These are phyloP conservation scores for Drosophila kanekoi DNA, from an alignment of 2,888 invertebrate species.

Conservation along the genomic window DNA sequence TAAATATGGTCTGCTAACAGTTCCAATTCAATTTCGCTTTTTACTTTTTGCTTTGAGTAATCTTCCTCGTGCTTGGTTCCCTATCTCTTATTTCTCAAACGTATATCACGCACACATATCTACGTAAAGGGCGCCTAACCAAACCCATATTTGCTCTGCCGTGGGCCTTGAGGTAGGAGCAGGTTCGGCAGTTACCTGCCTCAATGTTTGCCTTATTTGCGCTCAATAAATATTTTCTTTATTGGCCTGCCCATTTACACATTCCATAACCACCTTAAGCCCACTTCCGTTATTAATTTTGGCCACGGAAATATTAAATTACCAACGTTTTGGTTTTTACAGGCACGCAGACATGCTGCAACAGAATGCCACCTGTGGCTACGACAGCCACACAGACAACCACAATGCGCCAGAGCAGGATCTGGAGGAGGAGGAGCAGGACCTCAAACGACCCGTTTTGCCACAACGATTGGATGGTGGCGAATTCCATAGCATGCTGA, in stretches of 20 bases:
- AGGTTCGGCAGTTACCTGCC: constrained; percentile 28
- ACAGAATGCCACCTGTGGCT: constrained; percentile 87
- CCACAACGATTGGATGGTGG: constrained; percentile 74
- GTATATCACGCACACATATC: constrained; percentile 15
- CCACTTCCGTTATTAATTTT: constrained; percentile 60
- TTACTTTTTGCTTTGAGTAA: background rate
- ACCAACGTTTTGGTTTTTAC: constrained; percentile 39
- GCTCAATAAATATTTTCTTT: constrained; percentile 65
- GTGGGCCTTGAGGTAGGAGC: background rate
- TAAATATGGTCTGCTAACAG: no score
- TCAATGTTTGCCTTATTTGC: constrained; percentile 66
- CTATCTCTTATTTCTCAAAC: constrained; percentile 2
- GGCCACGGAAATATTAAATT: constrained; percentile 72
- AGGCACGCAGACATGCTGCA: constrained; percentile 85
- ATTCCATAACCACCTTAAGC: constrained; percentile 4
- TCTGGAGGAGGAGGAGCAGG: constrained; percentile 57
- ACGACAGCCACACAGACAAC: constrained; percentile 60
- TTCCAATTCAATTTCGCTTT: background rate
- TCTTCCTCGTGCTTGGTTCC: background rate
- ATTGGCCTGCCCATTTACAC: constrained; percentile 33
- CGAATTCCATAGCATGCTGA: constrained; percentile 85
- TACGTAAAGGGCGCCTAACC: constrained; percentile 49
- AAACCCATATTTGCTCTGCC: constrained; percentile 29
- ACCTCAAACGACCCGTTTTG: constrained; percentile 18
- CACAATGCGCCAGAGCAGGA: constrained; percentile 22